A percentile compares a stretch with the other conserved stretches of the same genome.
Conservation (phyloP, 2,888 invertebrate species). For the Pyrrhosoma nymphula region DNA sequence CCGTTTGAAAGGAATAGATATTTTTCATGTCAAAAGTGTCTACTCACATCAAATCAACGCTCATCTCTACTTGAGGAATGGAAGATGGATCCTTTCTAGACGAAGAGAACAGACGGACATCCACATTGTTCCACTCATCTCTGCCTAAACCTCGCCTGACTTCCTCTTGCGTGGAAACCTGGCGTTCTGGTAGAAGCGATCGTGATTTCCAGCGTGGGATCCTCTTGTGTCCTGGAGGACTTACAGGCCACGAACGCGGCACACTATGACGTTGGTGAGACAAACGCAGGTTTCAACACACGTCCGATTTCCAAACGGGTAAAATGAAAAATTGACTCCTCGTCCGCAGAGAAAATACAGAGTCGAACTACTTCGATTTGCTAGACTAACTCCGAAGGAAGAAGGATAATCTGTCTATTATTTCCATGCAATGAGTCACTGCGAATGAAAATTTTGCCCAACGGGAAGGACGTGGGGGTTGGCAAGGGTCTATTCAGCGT, state of each 20-base stretch:
- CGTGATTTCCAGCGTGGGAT: background rate
- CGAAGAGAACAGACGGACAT: background rate
- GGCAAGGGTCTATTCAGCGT: too few relatives aligned
- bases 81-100: background rate
- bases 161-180: background rate
- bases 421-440: too few relatives aligned
- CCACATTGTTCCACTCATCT: background rate
- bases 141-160: background rate
- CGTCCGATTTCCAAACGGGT: too few relatives aligned
- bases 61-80: slow-evolving; percentile 4
- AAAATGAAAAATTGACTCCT: too few relatives aligned
- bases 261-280: background rate
- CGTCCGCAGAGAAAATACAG: too few relatives aligned
- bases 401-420: too few relatives aligned
- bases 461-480: too few relatives aligned
- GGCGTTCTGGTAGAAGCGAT: background rate
- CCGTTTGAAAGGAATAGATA: too few relatives aligned
- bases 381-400: too few relatives aligned
- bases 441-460: too few relatives aligned
- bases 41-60: slow-evolving; percentile 64
- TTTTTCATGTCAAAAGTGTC: background rate
- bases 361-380: too few relatives aligned
- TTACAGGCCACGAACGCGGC: background rate
- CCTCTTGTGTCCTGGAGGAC: background rate
- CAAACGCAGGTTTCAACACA: background rate